These are phyloP conservation scores for Sebastolobus altivelis DNA, from an alignment of 2,797 vertebrate species.

Conservation along the genomic window DNA sequence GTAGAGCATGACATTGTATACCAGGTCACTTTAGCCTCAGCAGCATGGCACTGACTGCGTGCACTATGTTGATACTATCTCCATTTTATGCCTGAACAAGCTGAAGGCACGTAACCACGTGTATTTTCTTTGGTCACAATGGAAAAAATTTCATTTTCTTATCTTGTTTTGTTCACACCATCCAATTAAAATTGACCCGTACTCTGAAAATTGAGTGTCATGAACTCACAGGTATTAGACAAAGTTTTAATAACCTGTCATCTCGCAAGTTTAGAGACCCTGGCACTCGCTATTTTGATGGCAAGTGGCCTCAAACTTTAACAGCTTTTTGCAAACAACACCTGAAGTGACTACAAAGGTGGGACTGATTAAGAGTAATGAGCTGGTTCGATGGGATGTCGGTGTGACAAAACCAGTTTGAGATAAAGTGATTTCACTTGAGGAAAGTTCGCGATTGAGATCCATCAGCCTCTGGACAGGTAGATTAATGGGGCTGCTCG, in stretches of 20 bases:
- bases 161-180: not conserved
- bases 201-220: not conserved
- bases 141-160: not conserved
- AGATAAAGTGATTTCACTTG: not conserved
- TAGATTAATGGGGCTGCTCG: not conserved
- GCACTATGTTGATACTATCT: too few relatives aligned
- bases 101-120: not conserved
- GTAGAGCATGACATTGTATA: not conserved
- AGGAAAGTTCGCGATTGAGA: not conserved
- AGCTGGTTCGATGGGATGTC: not conserved
- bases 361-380: not conserved
- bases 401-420: not conserved
- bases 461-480: not conserved
- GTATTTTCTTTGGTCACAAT: not conserved
- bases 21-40: slow-evolving; percentile 1
- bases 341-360: not conserved
- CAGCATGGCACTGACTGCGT: not conserved
- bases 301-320: not conserved
- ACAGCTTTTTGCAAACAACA: not conserved
- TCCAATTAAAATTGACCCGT: not conserved
- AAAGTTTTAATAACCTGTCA: slow-evolving; percentile 3
- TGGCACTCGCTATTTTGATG: not conserved
- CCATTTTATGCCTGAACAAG: not conserved
- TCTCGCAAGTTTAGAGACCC: not conserved
- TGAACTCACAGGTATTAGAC: not conserved